Evolutionary conservation across 1,140 invertebrate genomes (phyloP), one percentile per base, ranked within the genome.

Genomic region (Drosophila erecta): DNA sequence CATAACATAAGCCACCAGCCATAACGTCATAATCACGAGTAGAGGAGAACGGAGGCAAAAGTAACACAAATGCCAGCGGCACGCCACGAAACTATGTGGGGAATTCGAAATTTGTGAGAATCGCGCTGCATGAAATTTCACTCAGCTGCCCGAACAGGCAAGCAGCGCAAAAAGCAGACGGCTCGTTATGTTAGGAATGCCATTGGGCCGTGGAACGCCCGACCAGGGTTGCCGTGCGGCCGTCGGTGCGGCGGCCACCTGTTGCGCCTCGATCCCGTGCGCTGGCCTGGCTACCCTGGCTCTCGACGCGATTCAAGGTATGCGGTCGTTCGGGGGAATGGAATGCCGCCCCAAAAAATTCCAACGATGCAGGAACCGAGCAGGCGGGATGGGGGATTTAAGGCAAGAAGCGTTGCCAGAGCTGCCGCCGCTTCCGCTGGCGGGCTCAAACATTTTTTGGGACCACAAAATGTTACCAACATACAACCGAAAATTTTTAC

Each of bases 51-150:
- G 22, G 40, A 64, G 40, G n/a, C 60, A 64, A 44, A 57, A 64
- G 62, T 64, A 65, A 33, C 59, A 69, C 46, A 71, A 30, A 56
- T 43, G 64, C 66, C 66, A 66, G 3, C 59, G 62, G 50, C 66
- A 70, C 80, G 77, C 80, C 81, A 86, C 61, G 65, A 71, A 86
- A 86, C 53, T 81, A 86, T 86, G 81, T 55, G 81, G 89, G 85
- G 89, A 91, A 91, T 91, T 89, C 74, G 71, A 91, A 91, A 91
- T 83, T 85, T 90, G 65, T 90, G 76, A 85, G 84, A 91, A 90
- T 85, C 62, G 84, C 84, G 74, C 79, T 91, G 90, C 89, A 90
- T 91, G 84, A 84, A 85, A 90, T 89, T 85, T 89, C 89, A 90
- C 80, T 89, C 84, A 87, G 74, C 76, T 75, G 74, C 83, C 78